These are phyloP conservation scores for Botia almorhae DNA, from an alignment of 2,797 vertebrate genomes.

Conservation along the genomic window DNA sequence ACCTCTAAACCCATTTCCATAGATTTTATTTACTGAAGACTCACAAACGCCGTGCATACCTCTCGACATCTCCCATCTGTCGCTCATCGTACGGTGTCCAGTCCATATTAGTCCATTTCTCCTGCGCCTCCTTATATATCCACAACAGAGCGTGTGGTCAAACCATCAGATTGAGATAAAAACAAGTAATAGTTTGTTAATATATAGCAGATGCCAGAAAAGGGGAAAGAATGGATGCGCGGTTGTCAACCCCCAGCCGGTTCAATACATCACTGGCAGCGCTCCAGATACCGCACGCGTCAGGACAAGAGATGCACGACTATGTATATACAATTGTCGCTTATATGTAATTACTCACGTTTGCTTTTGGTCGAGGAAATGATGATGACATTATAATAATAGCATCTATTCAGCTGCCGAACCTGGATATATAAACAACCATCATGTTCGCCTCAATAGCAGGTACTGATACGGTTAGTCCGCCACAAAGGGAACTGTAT, in stretches of 20 bases:
- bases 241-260: conserved; percentile 47
- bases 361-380: not conserved
- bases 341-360: not conserved
- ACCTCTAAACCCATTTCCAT: not conserved
- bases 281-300: not conserved
- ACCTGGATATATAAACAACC: too few species aligned
- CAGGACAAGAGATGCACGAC: conserved; percentile 28
- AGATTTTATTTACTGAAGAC: not conserved
- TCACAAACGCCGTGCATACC: conserved; percentile 1
- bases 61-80: conserved; percentile 30
- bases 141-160: not conserved
- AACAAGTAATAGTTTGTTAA: not conserved
- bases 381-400: not conserved
- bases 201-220: conserved; percentile 19
- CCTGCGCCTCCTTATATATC: conserved; percentile 4
- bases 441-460: too few species aligned
- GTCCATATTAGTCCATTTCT: conserved; percentile 51
- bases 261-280: conserved; percentile 51
- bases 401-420: too few species aligned
- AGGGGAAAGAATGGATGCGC: conserved; percentile 24
- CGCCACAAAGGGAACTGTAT: too few species aligned
- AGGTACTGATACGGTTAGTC: too few species aligned
- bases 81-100: conserved; percentile 37
- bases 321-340: not conserved
- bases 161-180: not conserved